These are phyloP conservation scores for Amblyopsis hoosieri DNA, from an alignment of 2,797 vertebrate genomes.

Conservation along the genomic window DNA sequence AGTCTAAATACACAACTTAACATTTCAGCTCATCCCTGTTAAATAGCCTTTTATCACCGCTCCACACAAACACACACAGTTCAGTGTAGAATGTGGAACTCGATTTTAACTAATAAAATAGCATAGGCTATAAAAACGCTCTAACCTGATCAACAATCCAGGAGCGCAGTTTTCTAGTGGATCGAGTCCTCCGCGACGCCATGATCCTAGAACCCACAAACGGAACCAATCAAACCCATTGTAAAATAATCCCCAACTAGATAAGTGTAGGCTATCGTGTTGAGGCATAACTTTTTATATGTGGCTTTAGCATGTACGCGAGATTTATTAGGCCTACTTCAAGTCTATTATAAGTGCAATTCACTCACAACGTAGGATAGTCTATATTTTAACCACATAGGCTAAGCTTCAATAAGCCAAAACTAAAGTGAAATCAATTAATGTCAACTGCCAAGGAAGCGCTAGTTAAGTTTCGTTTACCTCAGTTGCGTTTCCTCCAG, in stretches of 20 bases:
- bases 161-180: slow-evolving; percentile 80
- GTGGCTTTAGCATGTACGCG: neutral
- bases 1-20: no score
- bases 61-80: neutral
- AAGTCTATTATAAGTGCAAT: no score
- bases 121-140: neutral
- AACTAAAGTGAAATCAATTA: neutral
- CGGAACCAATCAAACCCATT: neutral
- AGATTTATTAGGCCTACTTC: no score
- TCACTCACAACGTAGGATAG: neutral
- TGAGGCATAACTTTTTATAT: neutral
- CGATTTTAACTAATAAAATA: no score
- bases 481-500: slow-evolving; percentile 46
- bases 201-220: slow-evolving; percentile 51
- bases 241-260: neutral
- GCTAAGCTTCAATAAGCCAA: slow-evolving; percentile 25
- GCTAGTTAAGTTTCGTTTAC: slow-evolving; percentile 55
- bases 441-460: slow-evolving; percentile 34
- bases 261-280: neutral
- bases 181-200: slow-evolving; percentile 68
- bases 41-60: neutral
- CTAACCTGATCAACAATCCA: slow-evolving; percentile 88
- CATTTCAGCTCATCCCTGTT: neutral
- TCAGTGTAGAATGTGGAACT: no score
- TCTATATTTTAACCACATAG: neutral